Evolutionary conservation across 2,113 vertebrate species (phyloP), one percentile per base, ranked within the genome.

Genomic region (Ailuropoda melanoleuca): DNA sequence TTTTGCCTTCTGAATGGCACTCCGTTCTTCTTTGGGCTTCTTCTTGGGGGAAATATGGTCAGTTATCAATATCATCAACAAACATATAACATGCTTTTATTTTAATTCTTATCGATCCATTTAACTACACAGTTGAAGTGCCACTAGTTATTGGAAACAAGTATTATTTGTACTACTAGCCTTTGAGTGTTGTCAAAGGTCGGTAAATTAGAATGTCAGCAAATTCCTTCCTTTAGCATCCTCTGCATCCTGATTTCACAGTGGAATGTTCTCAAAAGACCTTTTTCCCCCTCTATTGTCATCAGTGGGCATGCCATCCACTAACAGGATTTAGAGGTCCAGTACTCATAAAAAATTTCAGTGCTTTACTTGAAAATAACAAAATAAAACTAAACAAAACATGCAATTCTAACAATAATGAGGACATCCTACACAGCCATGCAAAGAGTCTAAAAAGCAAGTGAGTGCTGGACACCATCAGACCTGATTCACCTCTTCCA

Each of bases 281-380:
- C 68, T 81, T 14, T 21, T 24, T 48, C 88, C 34, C 34, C 24
- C n/a, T 81, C 18, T 90, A 14, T 13, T 75, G 62, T 80, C 78
- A 50, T 91, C 48, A 39, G 26, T 77, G 43, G 68, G 12, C n/a
- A 26, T 72, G 58, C 31, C 50, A 31, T 81, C 21, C 74, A 58
- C 24, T 80, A 62, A 18, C 9, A 39, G 37, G 74, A n/a, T 43
- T 74, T n/a, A 19, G 11, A 34, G 21, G 43, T 11, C 9, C 13
- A 17, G 48, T 15, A 19, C 17, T 68, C 88, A 82, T 39, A 9
- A 90, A 81, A 93, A 53, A 43, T 66, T 14, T 48, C 78, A 84
- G 81, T 55, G n/a, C 68, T 46, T 86, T 78, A 19, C 60, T 89
- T 95, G 53, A 87, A 94, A 83, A 92, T 70, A 53, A 95, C 34